Percentiles rank a stretch among this genome's conserved stretches.
These are phyloP conservation scores for Sciurus carolinensis DNA, from an alignment of 2,797 vertebrate species.

Conservation along the genomic window DNA sequence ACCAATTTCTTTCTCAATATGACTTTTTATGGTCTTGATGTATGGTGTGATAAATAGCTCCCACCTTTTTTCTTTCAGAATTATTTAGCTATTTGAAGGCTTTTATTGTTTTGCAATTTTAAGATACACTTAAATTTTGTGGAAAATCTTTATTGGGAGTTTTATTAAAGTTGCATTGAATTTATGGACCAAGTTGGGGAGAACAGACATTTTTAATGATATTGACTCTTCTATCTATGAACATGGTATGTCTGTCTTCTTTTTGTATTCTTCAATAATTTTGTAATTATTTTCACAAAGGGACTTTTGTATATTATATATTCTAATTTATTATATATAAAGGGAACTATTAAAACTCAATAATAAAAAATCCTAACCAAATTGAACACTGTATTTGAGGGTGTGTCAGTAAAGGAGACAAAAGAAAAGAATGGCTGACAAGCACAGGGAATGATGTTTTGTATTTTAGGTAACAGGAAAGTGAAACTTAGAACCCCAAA, in stretches of 20 bases:
- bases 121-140: neutral
- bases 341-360: conserved; percentile 32
- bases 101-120: conserved; percentile 29
- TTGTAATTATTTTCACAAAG: neutral
- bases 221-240: neutral
- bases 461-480: conserved; percentile 33
- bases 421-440: neutral
- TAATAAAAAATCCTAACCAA: neutral
- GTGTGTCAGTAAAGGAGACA: neutral
- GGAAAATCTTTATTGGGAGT: neutral
- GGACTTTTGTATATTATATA: neutral
- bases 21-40: neutral
- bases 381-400: neutral
- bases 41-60: neutral
- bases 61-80: neutral
- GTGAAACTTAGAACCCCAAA: neutral
- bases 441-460: neutral
- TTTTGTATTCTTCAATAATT: conserved; percentile 35
- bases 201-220: conserved; percentile 6
- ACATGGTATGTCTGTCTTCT: neutral
- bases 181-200: neutral
- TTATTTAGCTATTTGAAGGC: conserved; percentile 14
- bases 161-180: neutral
- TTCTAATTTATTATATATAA: neutral
- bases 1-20: neutral